A percentile compares a stretch with the other conserved stretches of the same genome.
Conservation (phyloP, 2,113 vertebrate genomes). For the Holacanthus passer region DNA sequence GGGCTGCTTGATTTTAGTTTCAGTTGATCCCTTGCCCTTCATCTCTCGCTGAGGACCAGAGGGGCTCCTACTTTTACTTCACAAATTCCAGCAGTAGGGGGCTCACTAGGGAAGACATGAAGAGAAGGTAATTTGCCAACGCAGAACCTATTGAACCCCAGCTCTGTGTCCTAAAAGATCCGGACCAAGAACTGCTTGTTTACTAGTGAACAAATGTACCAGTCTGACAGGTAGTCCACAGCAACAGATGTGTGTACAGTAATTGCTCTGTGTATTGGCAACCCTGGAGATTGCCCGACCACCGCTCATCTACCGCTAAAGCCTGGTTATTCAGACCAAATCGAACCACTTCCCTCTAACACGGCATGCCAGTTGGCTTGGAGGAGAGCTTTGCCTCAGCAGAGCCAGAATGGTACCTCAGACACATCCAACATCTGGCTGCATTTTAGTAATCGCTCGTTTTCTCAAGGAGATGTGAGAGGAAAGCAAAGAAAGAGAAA, state of each 20-base stretch:
- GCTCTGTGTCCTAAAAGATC: constrained; percentile 18
- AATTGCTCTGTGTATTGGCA: constrained; percentile 57
- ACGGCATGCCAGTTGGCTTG: constrained; percentile 58
- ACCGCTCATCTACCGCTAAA: constrained; percentile 60
- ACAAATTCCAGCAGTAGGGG: constrained; percentile 4
- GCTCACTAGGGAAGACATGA: neutral
- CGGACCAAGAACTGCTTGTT: neutral
- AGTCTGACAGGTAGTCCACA: constrained; percentile 44
- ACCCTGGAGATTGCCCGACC: constrained; percentile 36
- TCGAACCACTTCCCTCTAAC: constrained; percentile 48
- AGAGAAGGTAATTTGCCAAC: neutral
- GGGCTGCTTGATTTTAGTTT: neutral
- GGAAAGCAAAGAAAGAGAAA: constrained; percentile 22
- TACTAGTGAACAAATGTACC: constrained; percentile 27
- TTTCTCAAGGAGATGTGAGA: constrained; percentile 52
- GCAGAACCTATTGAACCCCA: constrained; percentile 8
- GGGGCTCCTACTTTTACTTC: neutral
- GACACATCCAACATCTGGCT: constrained; percentile 77
- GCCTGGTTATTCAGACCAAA: constrained; percentile 44
- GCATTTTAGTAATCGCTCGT: constrained; percentile 61
- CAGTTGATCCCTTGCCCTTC: neutral
- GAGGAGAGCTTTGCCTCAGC: constrained; percentile 35
- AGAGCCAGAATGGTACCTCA: constrained; percentile 57
- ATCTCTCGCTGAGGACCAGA: neutral
- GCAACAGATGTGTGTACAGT: constrained; percentile 62